These are phyloP conservation scores for Clamator glandarius DNA, from an alignment of 2,797 vertebrate species.

Conservation along the genomic window DNA sequence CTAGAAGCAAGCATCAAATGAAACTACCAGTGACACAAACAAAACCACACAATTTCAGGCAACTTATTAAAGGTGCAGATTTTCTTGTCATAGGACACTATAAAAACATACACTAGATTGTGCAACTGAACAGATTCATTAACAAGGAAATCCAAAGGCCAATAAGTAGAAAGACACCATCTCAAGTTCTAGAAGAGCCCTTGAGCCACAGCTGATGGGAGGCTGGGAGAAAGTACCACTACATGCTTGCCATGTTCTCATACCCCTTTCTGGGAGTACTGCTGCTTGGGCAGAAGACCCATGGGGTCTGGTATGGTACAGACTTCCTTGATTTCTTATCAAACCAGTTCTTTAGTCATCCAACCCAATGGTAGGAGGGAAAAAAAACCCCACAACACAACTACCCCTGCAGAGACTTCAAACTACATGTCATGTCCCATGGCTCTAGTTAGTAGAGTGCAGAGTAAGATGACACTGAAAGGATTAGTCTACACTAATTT, in stretches of 20 bases:
- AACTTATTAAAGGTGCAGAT: rapidly evolving
- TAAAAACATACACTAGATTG: not conserved
- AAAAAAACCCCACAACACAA: not conserved
- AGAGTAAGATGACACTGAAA: not conserved
- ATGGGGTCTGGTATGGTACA: not conserved
- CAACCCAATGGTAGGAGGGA: not conserved
- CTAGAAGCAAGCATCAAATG: not conserved
- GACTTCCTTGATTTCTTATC: not conserved
- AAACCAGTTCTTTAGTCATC: not conserved
- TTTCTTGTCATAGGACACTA: not conserved
- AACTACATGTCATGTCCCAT: not conserved
- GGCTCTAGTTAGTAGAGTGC: not conserved
- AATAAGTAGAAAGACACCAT: not conserved
- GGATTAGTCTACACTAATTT: not conserved
- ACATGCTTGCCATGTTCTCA: not conserved
- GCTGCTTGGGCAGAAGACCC: not conserved
- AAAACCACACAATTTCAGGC: not conserved
- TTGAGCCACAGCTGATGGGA: not conserved
- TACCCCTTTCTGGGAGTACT: not conserved
- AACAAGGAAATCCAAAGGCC: not conserved
- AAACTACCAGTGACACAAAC: not conserved
- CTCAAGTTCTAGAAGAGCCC: not conserved
- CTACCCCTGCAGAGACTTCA: not conserved
- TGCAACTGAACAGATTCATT: not conserved
- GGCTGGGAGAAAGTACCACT: not conserved